phyloP scores from a whole-genome alignment of 2,888 invertebrate genomes.

The Enchytraeus crypticus region DNA sequence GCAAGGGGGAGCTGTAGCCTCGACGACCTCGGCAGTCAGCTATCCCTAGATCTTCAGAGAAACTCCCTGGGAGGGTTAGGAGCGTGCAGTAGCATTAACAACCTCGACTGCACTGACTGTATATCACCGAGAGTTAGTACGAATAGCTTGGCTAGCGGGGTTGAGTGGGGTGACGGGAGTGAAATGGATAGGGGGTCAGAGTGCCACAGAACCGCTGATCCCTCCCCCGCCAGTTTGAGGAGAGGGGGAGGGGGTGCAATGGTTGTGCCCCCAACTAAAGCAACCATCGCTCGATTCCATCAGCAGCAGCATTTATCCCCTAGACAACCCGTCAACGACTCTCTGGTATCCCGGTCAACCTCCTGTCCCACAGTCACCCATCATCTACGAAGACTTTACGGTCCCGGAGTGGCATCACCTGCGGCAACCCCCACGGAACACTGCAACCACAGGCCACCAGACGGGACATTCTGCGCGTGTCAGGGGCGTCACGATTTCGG shows the following conservation, averaged over 20 bases:
- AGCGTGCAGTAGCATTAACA: slow-evolving; percentile 12
- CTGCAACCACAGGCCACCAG: background rate
- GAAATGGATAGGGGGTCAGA: background rate
- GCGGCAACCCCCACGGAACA: background rate
- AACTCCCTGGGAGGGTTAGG: background rate
- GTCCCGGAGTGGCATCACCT: background rate
- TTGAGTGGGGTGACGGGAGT: slow-evolving; percentile 1
- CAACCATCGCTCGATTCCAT: background rate
- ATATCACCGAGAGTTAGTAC: slow-evolving; percentile 16
- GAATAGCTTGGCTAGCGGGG: slow-evolving; percentile 14
- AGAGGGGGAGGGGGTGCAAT: background rate
- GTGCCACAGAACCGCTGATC: background rate
- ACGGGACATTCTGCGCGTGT: background rate
- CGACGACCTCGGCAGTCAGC: slow-evolving; percentile 1
- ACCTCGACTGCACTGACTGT: slow-evolving; percentile 15
- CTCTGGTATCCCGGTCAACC: slow-evolving; percentile 10
- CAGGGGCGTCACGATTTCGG: background rate
- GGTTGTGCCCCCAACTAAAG: background rate
- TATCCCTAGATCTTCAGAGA: background rate
- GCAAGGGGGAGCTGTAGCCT: background rate
- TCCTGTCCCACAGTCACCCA: slow-evolving; percentile 15
- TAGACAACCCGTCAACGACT: background rate
- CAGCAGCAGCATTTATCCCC: background rate
- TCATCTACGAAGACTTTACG: slow-evolving; percentile 1
- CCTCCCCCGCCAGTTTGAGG: background rate